A percentile compares a stretch with the other conserved stretches of the same genome.
Evolutionary conservation across 2,888 invertebrate genomes (phyloP).

Genomic region (Ophion ventricosus): DNA sequence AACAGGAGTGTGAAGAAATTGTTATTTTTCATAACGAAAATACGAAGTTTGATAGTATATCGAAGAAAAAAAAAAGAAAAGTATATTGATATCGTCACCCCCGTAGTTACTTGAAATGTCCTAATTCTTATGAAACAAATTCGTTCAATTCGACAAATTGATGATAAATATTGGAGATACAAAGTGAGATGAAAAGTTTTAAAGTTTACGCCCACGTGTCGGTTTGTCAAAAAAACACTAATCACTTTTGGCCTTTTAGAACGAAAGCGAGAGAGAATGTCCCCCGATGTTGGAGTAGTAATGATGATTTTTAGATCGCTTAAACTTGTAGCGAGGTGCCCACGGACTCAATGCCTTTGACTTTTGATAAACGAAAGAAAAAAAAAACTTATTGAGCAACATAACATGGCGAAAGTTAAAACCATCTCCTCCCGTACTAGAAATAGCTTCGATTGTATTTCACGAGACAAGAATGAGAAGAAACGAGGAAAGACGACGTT

Average conservation of each 20-base stretch:
- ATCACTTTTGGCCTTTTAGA: conserved; percentile 27
- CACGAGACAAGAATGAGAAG: conserved; percentile 28
- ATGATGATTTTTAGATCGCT: not conserved
- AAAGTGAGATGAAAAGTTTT: not conserved
- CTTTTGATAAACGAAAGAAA: conserved; percentile 14
- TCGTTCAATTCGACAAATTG: conserved; percentile 31
- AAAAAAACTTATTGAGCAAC: conserved; percentile 9
- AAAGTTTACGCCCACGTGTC: conserved; percentile 22
- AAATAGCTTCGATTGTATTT: conserved; percentile 50
- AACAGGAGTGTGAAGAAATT: conserved; percentile 79
- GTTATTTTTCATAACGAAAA: conserved; percentile 83
- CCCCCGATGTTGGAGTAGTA: not conserved
- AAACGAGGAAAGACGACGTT: conserved; percentile 31
- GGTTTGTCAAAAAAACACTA: conserved; percentile 31
- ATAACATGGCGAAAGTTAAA: conserved; percentile 1
- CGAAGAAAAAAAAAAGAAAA: conserved; percentile 68
- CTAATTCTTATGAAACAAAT: conserved; percentile 73
- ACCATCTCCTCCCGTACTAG: conserved; percentile 39
- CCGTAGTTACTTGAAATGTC: conserved; percentile 80
- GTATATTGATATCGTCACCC: conserved; percentile 75
- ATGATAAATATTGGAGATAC: conserved; percentile 6
- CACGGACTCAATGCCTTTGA: not conserved
- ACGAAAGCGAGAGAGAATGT: not conserved
- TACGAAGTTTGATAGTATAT: conserved; percentile 77
- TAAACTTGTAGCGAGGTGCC: no score